Conservation (phyloP, 2,888 invertebrate genomes). For the Rotaria socialis region DNA sequence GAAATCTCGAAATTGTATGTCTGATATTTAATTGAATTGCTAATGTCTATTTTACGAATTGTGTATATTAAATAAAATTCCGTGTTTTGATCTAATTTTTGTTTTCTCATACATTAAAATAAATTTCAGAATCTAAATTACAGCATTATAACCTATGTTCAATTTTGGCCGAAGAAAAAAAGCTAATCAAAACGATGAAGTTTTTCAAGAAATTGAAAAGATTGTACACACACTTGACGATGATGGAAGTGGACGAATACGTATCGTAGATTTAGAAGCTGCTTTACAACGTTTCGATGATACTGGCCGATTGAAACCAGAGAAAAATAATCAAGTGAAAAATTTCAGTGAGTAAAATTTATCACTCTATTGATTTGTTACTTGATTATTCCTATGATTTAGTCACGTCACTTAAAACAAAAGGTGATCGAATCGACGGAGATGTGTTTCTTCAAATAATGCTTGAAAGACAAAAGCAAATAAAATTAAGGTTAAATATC, state of each 20-base stretch:
- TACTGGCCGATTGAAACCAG: not conserved
- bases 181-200: not conserved
- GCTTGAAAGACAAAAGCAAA: conserved; percentile 32
- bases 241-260: conserved; percentile 10
- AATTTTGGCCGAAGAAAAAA: not conserved
- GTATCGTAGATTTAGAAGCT: not conserved
- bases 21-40: not conserved
- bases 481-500: conserved; percentile 3
- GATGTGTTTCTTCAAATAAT: conserved; percentile 14
- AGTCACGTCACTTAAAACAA: conserved; percentile 12
- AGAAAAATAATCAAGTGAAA: not conserved
- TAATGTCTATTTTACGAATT: not conserved
- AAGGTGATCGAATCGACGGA: conserved; percentile 22
- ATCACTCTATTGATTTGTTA: not conserved
- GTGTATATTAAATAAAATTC: not conserved
- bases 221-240: not conserved
- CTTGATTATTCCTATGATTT: not conserved
- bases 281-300: conserved; percentile 26
- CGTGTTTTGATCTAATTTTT: too few species aligned
- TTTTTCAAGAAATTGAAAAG: not conserved
- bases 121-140: not conserved
- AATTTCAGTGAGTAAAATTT: not conserved
- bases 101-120: not conserved
- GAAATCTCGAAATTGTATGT: not conserved
- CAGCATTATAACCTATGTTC: not conserved